These are phyloP conservation scores for Ectemnius continuus DNA, from an alignment of 2,888 invertebrate genomes.

Conservation along the genomic window DNA sequence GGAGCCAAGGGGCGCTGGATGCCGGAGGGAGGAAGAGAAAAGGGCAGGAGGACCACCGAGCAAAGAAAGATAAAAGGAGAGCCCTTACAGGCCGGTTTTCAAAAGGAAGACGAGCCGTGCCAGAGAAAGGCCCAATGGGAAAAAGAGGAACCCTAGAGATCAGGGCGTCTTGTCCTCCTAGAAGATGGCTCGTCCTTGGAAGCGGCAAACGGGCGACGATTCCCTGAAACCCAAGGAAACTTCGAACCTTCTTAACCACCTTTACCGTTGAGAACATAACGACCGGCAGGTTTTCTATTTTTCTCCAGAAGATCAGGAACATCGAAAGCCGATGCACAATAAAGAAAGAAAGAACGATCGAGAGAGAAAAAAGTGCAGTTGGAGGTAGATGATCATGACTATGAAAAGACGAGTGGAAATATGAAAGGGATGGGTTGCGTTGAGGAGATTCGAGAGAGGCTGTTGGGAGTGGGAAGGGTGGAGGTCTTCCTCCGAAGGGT, in stretches of 20 bases:
- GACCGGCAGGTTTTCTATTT: no score
- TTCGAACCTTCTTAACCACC: neutral
- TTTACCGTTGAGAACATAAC: no score
- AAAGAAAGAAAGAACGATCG: no score
- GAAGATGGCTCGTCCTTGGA: constrained; percentile 24
- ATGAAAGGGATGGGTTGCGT: no score
- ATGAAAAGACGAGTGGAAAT: no score
- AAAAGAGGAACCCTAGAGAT: constrained; percentile 23
- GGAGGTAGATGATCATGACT: no score
- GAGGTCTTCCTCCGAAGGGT: constrained; percentile 33
- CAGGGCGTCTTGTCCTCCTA: constrained; percentile 38
- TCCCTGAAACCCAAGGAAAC: constrained; percentile 15
- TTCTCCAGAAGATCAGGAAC: no score
- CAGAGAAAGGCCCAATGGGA: constrained; percentile 3
- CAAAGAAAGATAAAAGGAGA: constrained; percentile 42
- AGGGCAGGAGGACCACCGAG: constrained; percentile 47
- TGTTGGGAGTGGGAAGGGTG: constrained; percentile 19
- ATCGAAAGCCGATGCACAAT: no score
- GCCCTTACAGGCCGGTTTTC: constrained; percentile 46
- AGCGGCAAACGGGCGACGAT: constrained; percentile 11
- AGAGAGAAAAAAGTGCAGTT: no score
- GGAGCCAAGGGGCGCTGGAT: neutral
- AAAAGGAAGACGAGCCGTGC: constrained; percentile 56
- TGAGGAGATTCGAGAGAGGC: no score
- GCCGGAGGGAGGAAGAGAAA: constrained; percentile 24